phyloP scores from a whole-genome alignment of 2,888 invertebrate genomes.

The Glyphotaelius pellucidus region DNA sequence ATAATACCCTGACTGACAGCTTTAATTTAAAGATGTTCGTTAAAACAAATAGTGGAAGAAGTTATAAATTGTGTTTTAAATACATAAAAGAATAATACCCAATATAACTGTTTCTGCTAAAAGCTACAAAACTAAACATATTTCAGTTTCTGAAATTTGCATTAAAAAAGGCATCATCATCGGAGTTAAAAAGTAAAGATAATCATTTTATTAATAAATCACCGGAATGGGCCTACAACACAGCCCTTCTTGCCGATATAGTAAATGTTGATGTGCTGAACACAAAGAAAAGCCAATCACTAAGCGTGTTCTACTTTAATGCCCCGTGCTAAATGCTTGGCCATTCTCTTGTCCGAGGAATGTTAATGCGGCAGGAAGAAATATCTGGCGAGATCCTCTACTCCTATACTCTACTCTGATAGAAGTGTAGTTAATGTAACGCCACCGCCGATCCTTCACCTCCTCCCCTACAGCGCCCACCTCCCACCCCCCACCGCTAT shows the following conservation, averaged over 20 bases:
- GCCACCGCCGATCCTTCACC: slow-evolving; percentile 14
- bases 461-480: background rate
- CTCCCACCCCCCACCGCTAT: slow-evolving; percentile 48
- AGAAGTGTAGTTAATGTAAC: slow-evolving; percentile 42
- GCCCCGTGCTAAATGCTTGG: slow-evolving; percentile 43
- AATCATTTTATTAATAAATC: background rate
- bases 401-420: background rate
- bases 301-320: background rate
- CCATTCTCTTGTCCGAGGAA: slow-evolving; percentile 23
- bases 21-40: no score
- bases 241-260: background rate
- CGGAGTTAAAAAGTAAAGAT: background rate
- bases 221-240: background rate
- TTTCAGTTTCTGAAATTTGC: no score
- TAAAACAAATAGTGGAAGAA: no score
- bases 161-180: no score
- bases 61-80: no score
- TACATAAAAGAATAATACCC: no score
- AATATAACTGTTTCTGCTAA: no score
- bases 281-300: background rate
- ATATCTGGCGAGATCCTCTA: background rate
- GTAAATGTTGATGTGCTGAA: background rate
- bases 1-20: no score
- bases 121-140: no score
- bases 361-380: slow-evolving; percentile 38